phyloP scores from a whole-genome alignment of 2,113 vertebrate species.

The Lagenorhynchus albirostris region DNA sequence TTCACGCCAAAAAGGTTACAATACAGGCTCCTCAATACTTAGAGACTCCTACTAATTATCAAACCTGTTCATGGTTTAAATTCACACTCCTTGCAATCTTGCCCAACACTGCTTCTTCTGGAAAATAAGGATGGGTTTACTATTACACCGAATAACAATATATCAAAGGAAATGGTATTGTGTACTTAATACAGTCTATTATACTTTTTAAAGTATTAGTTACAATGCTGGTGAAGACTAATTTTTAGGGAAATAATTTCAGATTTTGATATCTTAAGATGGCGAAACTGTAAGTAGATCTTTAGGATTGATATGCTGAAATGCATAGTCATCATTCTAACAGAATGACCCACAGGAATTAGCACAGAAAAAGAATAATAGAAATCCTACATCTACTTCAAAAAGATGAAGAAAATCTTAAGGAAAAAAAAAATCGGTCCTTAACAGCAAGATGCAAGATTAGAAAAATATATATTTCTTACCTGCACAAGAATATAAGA shows the following conservation, averaged over 20 bases:
- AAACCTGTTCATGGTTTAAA: background rate
- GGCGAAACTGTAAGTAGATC: background rate
- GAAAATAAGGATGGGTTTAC: background rate
- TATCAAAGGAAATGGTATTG: background rate
- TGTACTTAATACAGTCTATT: background rate
- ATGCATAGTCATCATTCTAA: background rate
- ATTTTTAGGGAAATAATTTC: background rate
- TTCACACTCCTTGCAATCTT: background rate
- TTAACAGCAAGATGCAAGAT: background rate
- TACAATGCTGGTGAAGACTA: background rate
- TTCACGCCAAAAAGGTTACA: background rate
- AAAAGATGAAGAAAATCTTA: background rate
- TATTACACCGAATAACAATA: background rate
- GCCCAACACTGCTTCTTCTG: background rate
- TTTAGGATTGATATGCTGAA: background rate
- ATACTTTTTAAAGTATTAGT: background rate
- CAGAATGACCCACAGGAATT: background rate
- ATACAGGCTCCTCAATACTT: background rate
- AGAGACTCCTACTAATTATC: background rate
- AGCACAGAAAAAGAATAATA: background rate
- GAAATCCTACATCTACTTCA: background rate
- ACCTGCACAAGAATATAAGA: background rate
- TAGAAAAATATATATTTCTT: background rate
- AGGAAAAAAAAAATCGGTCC: background rate
- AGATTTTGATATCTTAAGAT: background rate